These are phyloP conservation scores for Trilocha varians DNA, from an alignment of 2,888 invertebrate species.

Conservation along the genomic window DNA sequence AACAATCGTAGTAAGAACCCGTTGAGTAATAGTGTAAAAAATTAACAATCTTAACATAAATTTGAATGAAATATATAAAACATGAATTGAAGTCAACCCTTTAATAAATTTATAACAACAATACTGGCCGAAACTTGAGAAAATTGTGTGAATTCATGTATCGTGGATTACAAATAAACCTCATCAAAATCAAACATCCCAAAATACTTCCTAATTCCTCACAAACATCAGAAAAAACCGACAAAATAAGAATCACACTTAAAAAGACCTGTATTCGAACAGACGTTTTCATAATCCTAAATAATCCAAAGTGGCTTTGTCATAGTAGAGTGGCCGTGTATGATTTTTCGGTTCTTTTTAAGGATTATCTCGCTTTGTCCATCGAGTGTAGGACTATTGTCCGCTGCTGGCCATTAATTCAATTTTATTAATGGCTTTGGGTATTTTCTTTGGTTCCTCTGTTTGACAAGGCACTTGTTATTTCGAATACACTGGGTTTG, in stretches of 20 bases:
- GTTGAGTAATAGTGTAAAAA: too few species aligned
- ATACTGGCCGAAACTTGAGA: too few species aligned
- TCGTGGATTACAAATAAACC: too few species aligned
- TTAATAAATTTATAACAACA: too few species aligned
- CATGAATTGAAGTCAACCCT: too few species aligned
- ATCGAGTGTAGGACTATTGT: conserved; percentile 34
- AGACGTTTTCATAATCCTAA: conserved; percentile 12
- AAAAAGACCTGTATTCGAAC: conserved; percentile 1
- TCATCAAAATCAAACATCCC: too few species aligned
- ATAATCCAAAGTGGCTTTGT: background rate
- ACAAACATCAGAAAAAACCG: too few species aligned
- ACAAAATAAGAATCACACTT: background rate
- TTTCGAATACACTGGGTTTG: background rate
- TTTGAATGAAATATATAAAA: too few species aligned
- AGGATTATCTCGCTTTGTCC: conserved; percentile 28
- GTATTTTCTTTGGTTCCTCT: conserved; percentile 24
- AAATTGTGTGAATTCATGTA: too few species aligned
- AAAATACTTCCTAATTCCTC: too few species aligned
- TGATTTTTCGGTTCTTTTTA: conserved; percentile 9
- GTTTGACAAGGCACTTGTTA: background rate
- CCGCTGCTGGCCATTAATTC: conserved; percentile 42
- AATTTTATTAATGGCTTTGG: conserved; percentile 48
- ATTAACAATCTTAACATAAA: too few species aligned
- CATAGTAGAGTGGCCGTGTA: background rate
- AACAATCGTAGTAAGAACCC: too few species aligned